Evolutionary conservation across 2,113 vertebrate genomes (phyloP).

Genomic region (Ageneiosus marmoratus): DNA sequence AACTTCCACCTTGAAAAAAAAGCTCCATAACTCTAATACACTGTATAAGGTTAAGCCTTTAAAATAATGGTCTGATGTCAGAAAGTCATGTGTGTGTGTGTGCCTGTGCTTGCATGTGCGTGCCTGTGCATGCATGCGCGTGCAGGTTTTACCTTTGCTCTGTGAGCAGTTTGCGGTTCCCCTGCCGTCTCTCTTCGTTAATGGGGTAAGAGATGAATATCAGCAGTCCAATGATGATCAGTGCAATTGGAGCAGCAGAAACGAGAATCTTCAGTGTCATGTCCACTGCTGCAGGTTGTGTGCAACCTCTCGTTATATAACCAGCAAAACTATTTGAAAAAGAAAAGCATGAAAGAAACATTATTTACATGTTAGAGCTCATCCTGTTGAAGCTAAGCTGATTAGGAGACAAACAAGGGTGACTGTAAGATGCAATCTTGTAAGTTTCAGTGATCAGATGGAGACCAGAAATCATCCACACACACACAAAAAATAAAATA

Average conservation of each 20-base stretch:
- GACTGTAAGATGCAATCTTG: neutral
- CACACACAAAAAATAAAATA: neutral
- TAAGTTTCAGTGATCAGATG: neutral
- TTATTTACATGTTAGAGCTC: constrained; percentile 16
- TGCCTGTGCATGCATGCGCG: no score
- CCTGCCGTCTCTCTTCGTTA: constrained; percentile 79
- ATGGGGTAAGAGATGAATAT: constrained; percentile 92
- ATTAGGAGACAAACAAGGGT: constrained; percentile 12
- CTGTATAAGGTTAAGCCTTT: neutral
- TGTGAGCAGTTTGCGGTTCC: constrained; percentile 88
- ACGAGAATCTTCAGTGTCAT: constrained; percentile 89
- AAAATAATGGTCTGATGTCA: neutral
- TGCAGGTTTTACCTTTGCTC: constrained; percentile 76
- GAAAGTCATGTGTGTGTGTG: no score
- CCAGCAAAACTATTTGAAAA: constrained; percentile 82
- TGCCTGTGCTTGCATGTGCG: no score
- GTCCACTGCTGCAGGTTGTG: constrained; percentile 80
- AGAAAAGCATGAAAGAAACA: neutral
- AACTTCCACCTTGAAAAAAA: neutral
- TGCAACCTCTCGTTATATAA: constrained; percentile 84
- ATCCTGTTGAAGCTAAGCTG: constrained; percentile 11
- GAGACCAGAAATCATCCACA: neutral
- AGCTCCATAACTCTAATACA: neutral
- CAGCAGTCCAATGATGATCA: constrained; percentile 85
- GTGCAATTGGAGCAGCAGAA: constrained; percentile 78